Conservation (phyloP, 2,888 invertebrate species). For the Himalopsyche anomala region DNA sequence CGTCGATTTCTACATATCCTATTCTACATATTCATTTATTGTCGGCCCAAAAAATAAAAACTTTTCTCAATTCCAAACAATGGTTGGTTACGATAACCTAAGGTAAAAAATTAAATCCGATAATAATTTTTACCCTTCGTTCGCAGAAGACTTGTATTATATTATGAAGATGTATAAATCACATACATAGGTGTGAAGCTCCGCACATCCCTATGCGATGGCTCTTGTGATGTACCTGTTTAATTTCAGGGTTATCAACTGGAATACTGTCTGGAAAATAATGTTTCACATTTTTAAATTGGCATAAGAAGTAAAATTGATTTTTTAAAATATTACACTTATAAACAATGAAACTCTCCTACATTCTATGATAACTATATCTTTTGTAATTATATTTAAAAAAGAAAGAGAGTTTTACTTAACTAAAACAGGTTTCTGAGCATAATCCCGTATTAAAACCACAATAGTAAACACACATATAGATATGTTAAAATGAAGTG, state of each 20-base stretch:
- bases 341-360: too few relatives aligned
- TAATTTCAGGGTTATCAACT: neutral
- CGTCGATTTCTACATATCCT: too few relatives aligned
- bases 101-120: neutral
- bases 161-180: constrained; percentile 41
- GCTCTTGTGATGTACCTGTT: neutral
- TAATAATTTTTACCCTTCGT: constrained; percentile 22
- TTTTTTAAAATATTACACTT: too few relatives aligned
- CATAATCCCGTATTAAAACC: too few relatives aligned
- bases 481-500: too few relatives aligned
- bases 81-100: neutral
- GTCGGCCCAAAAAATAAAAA: neutral
- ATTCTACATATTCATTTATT: neutral
- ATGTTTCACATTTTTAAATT: neutral
- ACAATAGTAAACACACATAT: too few relatives aligned
- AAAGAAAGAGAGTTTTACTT: too few relatives aligned
- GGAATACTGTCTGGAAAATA: neutral
- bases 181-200: constrained; percentile 17
- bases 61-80: neutral
- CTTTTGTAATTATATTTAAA: too few relatives aligned
- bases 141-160: neutral
- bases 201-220: neutral
- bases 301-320: neutral
- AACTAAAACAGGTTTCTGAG: too few relatives aligned
- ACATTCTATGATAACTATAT: too few relatives aligned